Percentiles rank a stretch among this genome's conserved stretches.
These are phyloP conservation scores for Amphibalanus amphitrite DNA, from an alignment of 1,140 invertebrate species.

Conservation along the genomic window DNA sequence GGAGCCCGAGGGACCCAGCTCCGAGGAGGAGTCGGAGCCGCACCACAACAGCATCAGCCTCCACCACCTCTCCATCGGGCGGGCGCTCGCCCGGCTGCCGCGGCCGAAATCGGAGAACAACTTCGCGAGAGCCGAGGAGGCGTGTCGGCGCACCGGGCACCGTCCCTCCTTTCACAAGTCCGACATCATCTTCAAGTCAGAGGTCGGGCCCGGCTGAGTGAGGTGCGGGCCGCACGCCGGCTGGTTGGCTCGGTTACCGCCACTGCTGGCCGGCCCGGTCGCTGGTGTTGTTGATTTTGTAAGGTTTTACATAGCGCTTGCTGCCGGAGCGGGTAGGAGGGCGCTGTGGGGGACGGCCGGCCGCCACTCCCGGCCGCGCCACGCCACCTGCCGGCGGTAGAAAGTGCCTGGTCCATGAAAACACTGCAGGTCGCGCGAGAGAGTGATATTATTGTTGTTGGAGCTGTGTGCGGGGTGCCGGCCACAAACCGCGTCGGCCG, in stretches of 20 bases:
- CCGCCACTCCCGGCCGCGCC: too few species aligned
- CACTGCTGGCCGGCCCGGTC: neutral
- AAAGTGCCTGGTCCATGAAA: neutral
- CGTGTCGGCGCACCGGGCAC: constrained; percentile 26
- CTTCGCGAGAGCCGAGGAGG: constrained; percentile 33
- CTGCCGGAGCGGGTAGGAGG: neutral
- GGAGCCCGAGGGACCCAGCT: constrained; percentile 33
- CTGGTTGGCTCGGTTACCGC: too few species aligned
- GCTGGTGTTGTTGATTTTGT: constrained; percentile 7
- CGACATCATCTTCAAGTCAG: constrained; percentile 46
- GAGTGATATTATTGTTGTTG: neutral
- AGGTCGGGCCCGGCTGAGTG: neutral
- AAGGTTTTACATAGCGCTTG: constrained; percentile 1
- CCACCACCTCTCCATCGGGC: constrained; percentile 28
- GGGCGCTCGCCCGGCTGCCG: constrained; percentile 48
- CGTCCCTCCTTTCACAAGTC: constrained; percentile 56
- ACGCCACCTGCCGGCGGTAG: neutral
- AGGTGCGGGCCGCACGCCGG: neutral
- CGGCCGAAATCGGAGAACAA: constrained; percentile 67
- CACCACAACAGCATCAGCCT: constrained; percentile 27
- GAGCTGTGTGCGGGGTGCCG: neutral
- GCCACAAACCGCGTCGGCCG: too few species aligned
- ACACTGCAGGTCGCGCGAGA: neutral
- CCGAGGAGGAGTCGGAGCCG: constrained; percentile 44
- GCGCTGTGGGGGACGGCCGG: neutral